Percentiles rank a stretch among this genome's conserved stretches.
phyloP scores from a whole-genome alignment of 1,140 invertebrate genomes.

The Drosophila repletoides region DNA sequence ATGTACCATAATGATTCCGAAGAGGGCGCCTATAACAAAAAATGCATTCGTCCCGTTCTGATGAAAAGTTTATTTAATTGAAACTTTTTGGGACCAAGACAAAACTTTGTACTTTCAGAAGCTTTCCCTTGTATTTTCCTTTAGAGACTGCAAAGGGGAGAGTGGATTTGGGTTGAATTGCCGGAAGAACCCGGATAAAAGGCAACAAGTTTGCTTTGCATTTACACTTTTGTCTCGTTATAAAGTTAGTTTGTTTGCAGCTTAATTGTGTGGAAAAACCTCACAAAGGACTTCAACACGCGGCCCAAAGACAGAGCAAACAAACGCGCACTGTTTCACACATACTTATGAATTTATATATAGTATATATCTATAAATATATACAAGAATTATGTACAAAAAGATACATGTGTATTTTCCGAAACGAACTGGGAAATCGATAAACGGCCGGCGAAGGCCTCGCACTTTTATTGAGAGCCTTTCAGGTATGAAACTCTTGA shows the following conservation, averaged over 20 bases:
- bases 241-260: slow-evolving; percentile 65
- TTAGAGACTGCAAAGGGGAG: not conserved
- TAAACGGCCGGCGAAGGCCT: not conserved
- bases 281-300: slow-evolving; percentile 35
- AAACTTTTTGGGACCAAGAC: slow-evolving; percentile 29
- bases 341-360: not conserved
- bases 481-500: no score
- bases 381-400: not conserved
- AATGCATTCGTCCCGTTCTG: not conserved
- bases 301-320: slow-evolving; percentile 28
- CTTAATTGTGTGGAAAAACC: slow-evolving; percentile 64
- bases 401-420: not conserved
- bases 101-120: slow-evolving; percentile 36
- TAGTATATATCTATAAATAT: not conserved
- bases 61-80: slow-evolving; percentile 40
- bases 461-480: no score
- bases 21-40: not conserved
- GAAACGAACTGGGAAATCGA: slow-evolving; percentile 1
- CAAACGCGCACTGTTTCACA: slow-evolving; percentile 18
- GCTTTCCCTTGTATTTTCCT: slow-evolving; percentile 38
- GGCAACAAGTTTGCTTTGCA: slow-evolving; percentile 71
- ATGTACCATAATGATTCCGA: slow-evolving; percentile 6
- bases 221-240: slow-evolving; percentile 56
- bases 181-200: not conserved
- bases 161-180: not conserved